Percentiles rank a stretch among this genome's conserved stretches.
Conservation (phyloP, 2,113 vertebrate species). For the Macrotus californicus region DNA sequence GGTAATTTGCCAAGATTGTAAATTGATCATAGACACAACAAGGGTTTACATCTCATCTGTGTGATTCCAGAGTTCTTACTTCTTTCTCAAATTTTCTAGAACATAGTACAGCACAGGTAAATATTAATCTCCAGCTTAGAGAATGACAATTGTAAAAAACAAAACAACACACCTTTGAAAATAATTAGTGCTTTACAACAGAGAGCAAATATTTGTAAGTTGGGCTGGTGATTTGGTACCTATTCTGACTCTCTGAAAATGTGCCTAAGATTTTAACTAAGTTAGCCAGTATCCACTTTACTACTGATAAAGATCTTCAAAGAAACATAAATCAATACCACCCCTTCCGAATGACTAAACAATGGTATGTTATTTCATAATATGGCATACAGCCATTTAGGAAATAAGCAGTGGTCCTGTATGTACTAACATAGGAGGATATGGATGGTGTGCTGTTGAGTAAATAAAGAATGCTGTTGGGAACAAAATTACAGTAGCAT, state of each 20-base stretch:
- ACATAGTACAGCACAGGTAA: not conserved
- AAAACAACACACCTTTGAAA: not conserved
- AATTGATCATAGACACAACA: not conserved
- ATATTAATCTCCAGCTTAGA: not conserved
- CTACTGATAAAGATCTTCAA: not conserved
- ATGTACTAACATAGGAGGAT: not conserved
- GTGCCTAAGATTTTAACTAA: not conserved
- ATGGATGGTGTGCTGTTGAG: not conserved
- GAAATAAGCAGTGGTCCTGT: not conserved
- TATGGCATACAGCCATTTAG: not conserved
- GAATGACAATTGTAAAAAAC: not conserved
- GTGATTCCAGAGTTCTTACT: not conserved
- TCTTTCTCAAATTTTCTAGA: slow-evolving; percentile 4
- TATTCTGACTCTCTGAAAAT: not conserved
- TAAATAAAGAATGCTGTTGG: not conserved
- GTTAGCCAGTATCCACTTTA: not conserved
- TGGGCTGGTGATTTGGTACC: not conserved
- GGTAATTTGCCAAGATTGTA: not conserved
- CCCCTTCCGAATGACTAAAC: not conserved
- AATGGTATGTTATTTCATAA: not conserved
- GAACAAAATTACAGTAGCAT: not conserved
- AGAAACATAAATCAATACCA: not conserved
- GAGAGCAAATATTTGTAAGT: not conserved
- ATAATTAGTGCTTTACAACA: not conserved
- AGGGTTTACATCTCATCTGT: not conserved